phyloP scores from a whole-genome alignment of 2,797 vertebrate species.

The Micrastur ruficollis region DNA sequence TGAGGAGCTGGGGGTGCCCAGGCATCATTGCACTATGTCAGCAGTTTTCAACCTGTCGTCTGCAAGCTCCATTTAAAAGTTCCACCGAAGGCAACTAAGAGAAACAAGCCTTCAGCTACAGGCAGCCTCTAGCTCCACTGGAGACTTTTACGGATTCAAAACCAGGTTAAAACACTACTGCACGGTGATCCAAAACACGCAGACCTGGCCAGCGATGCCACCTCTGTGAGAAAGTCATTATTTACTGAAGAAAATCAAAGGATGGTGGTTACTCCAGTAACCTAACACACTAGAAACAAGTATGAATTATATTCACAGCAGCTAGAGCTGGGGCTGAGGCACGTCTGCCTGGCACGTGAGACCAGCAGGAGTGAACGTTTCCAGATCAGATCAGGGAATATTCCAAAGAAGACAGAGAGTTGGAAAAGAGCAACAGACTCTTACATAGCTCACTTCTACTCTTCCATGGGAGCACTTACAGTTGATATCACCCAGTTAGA shows the following conservation, averaged over 20 bases:
- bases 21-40: background rate
- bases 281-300: background rate
- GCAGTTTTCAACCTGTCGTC: rapidly evolving
- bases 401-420: background rate
- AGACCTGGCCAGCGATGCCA: background rate
- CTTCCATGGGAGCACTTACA: background rate
- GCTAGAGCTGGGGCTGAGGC: background rate
- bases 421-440: background rate
- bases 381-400: background rate
- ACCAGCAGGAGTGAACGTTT: background rate
- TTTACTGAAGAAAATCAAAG: background rate
- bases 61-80: background rate
- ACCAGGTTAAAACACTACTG: background rate
- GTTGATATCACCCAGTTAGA: background rate
- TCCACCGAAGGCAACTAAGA: background rate
- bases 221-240: background rate
- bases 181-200: background rate
- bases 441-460: background rate
- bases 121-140: background rate
- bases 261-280: background rate
- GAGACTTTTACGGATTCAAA: background rate
- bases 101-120: background rate
- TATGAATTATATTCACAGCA: background rate
- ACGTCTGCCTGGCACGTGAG: rapidly evolving
- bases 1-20: background rate